phyloP scores from a whole-genome alignment of 2,113 vertebrate genomes.

The Archilochus colubris region DNA sequence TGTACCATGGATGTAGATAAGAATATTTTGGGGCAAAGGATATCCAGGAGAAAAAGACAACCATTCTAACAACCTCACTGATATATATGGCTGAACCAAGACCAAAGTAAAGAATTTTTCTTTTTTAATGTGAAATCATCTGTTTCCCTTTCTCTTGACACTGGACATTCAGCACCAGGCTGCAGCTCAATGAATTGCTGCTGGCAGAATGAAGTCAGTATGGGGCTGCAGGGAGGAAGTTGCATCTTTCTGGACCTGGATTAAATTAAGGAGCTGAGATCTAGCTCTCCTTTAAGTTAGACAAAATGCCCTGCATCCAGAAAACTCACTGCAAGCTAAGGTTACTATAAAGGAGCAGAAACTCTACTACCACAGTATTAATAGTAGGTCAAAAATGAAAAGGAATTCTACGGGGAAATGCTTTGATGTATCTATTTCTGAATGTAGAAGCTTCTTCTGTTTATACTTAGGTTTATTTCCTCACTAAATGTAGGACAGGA shows the following conservation, averaged over 20 bases:
- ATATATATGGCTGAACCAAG: background rate
- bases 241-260: background rate
- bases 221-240: background rate
- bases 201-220: background rate
- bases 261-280: background rate
- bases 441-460: background rate
- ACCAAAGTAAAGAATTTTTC: background rate
- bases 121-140: background rate
- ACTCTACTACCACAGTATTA: background rate
- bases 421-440: background rate
- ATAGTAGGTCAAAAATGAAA: background rate
- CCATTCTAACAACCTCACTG: background rate
- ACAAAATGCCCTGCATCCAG: background rate
- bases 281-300: background rate
- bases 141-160: background rate
- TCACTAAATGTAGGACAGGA: background rate
- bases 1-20: background rate
- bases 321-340: background rate
- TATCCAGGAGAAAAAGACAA: background rate
- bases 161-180: background rate
- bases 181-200: background rate
- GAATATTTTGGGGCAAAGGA: background rate
- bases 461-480: background rate
- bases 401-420: background rate
- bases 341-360: background rate